These are phyloP conservation scores for Cheilosia vernalis DNA, from an alignment of 2,888 invertebrate genomes.

Conservation along the genomic window DNA sequence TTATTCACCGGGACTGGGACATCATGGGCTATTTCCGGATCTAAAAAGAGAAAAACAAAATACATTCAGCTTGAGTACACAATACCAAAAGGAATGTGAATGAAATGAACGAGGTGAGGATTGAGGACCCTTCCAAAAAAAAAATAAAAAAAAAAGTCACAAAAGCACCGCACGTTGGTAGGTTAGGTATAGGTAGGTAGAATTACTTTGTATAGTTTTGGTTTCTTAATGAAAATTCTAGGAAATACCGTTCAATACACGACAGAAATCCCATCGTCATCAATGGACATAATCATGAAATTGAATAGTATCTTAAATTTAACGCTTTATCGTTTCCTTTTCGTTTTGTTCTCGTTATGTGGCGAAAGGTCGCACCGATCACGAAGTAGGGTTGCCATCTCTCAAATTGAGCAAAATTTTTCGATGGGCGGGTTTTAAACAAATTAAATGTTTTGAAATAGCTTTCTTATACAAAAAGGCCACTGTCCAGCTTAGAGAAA, in stretches of 20 bases:
- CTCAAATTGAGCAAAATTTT: neutral
- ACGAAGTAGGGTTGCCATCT: conserved; percentile 29
- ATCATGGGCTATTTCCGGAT: conserved; percentile 89
- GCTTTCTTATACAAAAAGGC: neutral
- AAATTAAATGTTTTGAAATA: too few relatives aligned
- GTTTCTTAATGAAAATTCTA: conserved; percentile 70
- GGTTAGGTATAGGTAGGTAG: conserved; percentile 15
- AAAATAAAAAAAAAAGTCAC: conserved; percentile 45
- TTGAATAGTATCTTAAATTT: conserved; percentile 73
- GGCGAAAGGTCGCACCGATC: conserved; percentile 16
- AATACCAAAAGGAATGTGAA: conserved; percentile 62
- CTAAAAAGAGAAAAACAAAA: conserved; percentile 83
- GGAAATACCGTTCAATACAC: conserved; percentile 61
- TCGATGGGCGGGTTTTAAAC: too few relatives aligned
- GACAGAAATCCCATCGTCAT: conserved; percentile 65
- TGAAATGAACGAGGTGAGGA: conserved; percentile 60
- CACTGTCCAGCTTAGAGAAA: too few relatives aligned
- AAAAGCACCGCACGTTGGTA: conserved; percentile 61
- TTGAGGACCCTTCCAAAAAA: conserved; percentile 44
- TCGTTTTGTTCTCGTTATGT: conserved; percentile 23
- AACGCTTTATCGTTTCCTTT: conserved; percentile 65
- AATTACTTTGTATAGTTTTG: conserved; percentile 56
- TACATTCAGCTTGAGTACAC: conserved; percentile 45
- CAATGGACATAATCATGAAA: conserved; percentile 71
- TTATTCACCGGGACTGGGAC: conserved; percentile 87